Percentiles rank a stretch among this genome's conserved stretches.
Evolutionary conservation across 2,113 vertebrate genomes (phyloP).

Genomic region (Uria lomvia): DNA sequence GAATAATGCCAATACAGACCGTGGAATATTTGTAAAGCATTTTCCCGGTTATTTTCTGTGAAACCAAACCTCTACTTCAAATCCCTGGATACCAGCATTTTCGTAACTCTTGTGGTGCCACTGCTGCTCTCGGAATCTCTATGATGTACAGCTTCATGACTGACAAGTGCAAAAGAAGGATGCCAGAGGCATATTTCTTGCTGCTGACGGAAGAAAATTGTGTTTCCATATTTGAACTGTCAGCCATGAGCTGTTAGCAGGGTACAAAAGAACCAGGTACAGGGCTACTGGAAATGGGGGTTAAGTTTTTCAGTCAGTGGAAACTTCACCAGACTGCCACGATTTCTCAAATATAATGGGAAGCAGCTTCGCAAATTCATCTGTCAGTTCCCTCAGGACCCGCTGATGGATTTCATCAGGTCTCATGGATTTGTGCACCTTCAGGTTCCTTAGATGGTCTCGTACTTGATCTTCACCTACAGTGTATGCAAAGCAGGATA

Average conservation of each 20-base stretch:
- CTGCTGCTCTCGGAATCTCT: not conserved
- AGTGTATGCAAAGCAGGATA: not conserved
- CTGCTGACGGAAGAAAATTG: not conserved
- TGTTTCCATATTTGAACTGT: not conserved
- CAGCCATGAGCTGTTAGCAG: not conserved
- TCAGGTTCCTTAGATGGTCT: not conserved
- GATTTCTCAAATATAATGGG: not conserved
- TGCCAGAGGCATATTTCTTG: not conserved
- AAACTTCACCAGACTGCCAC: not conserved
- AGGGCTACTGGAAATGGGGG: not conserved
- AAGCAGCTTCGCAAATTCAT: not conserved
- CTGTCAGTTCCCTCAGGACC: not conserved
- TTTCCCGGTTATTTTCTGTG: not conserved
- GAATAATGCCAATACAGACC: not conserved
- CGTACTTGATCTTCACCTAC: not conserved
- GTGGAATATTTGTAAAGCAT: not conserved
- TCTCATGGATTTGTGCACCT: not conserved
- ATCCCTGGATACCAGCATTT: not conserved
- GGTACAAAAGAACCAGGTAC: not conserved
- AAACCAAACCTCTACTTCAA: not conserved
- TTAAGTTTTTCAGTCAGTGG: not conserved
- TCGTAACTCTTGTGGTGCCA: not conserved
- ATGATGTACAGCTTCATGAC: not conserved
- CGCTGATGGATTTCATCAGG: not conserved
- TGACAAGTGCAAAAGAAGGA: not conserved